Base-by-base conservation (phyloP, 2,888 invertebrate species). In the Athripsodes cinereus region DNA sequence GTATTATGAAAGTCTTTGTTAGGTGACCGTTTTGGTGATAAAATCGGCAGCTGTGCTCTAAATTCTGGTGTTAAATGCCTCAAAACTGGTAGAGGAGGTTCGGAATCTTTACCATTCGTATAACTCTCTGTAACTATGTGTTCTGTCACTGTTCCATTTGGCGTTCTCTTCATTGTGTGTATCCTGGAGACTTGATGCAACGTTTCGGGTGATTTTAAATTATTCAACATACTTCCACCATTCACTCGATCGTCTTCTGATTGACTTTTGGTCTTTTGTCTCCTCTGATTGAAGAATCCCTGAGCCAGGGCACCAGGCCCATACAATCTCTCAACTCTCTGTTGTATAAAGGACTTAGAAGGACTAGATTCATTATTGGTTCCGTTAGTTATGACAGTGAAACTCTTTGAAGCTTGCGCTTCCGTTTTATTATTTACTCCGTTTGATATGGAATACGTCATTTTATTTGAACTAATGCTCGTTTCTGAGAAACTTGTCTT, bases 301-400 rank as follows among this genome's bases (percentile, higher is more conserved):
- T 91, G 91, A 1, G 91, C 92, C 31, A 92, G 71, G 1, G 92
- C 92, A 2, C 91, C 90, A 0, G 92, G 91, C 0, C 94, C 94
- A 69, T 93, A 94, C 1, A 94, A 74, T 53, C 93, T 80, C 68
- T 94, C 94, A 1, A 94, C 92, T 48, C 92, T 82, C 68, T 93
- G 92, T 69, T 93, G 90, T 47, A 94, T 92, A 68, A 93, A 91
- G 51, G 92, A 87, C 69, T 84, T 85, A 68, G 82, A 80, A 18
- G 83, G 79, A 66, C 78, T 75, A 35, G 58, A 58, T 35, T 56
- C 59, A 18, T 65, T 58, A 18, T 65, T 58, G 11, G 57, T 47
- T n/a, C 60, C 62, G 52, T 78, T 79, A 0, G 77, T 74, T 1
- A 77, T 68, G 0, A 76, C 75, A 61, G 61, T 61, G 40, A 50